Evolutionary conservation across 2,113 vertebrate species (phyloP), one percentile per base, ranked within the genome.

Genomic region (Ciconia stormi): DNA sequence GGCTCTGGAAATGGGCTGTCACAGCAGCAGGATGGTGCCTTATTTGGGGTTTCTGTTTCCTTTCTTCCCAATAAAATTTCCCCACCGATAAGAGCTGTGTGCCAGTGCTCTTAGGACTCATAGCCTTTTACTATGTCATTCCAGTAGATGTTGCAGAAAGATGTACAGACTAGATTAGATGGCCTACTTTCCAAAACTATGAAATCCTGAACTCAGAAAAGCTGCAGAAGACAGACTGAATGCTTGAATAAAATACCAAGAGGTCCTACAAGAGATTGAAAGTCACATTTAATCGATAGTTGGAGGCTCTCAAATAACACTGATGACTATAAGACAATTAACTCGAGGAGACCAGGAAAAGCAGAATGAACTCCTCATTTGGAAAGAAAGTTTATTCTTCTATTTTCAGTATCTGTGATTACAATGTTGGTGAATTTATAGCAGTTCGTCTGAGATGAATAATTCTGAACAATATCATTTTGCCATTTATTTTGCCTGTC

Each of bases 381-480:
- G 89, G 77, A 89, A 87, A 77, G 34, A 67, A 87, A 92, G 73
- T 61, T 61, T 95, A 84, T 65, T 49, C 65, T 94, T 84, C 83
- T 92, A 58, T 94, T 92, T 92, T 95, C 77, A 66, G 89, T 62
- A 72, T 53, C 80, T 79, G 52, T 84, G 63, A 93, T 95, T 95
- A 91, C 34, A 61, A 55, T 49, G 73, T 52, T 30, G 1, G 63
- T 82, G 67, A 95, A 94, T 89, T 94, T 93, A 94, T 56, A 87
- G 77, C 77, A 89, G 77, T 30, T 49, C 0, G 0, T 80, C 32
- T 0, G 1, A 93, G 70, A 89, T 34, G 34, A 93, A 55, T 87
- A 95, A 95, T 80, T 92, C 78, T 85, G 66, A 92, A 80, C n/a
- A 92, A 13, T 73, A 90, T 76, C 8, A 94, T 82, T 97, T 89